These are phyloP conservation scores for Tryphoninae sp. DNA, from an alignment of 2,888 invertebrate genomes.

Conservation along the genomic window DNA sequence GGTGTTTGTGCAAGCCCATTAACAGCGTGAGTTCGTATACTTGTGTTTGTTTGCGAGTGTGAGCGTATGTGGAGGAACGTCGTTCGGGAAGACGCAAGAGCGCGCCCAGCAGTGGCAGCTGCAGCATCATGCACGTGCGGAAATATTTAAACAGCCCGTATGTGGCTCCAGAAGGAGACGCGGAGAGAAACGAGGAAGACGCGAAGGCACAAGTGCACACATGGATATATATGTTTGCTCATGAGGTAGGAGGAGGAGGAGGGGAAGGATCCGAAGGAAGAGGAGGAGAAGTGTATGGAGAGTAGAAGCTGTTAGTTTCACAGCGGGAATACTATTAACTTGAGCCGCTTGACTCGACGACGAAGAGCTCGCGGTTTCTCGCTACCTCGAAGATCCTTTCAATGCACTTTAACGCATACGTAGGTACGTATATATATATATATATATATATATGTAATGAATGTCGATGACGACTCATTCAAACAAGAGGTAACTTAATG, in stretches of 20 bases:
- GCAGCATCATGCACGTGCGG: slow-evolving; percentile 41
- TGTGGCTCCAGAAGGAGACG: slow-evolving; percentile 23
- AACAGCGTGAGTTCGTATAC: slow-evolving; percentile 25
- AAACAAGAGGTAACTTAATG: background rate
- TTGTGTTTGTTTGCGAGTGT: background rate
- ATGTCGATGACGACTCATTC: slow-evolving; percentile 19
- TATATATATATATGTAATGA: background rate
- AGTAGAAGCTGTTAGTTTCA: slow-evolving; percentile 40
- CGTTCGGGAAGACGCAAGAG: slow-evolving; percentile 27
- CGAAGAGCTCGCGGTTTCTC: slow-evolving; percentile 29
- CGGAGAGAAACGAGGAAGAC: slow-evolving; percentile 5
- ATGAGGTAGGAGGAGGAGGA: too few relatives aligned
- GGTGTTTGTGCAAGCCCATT: slow-evolving; percentile 36
- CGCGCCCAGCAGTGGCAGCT: slow-evolving; percentile 13
- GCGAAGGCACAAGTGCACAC: background rate
- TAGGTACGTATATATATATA: background rate
- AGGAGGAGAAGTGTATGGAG: slow-evolving; percentile 18
- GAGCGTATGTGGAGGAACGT: background rate
- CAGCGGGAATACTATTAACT: slow-evolving; percentile 50
- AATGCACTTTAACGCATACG: slow-evolving; percentile 23
- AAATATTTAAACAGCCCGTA: slow-evolving; percentile 47
- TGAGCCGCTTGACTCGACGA: slow-evolving; percentile 38
- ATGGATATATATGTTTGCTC: slow-evolving; percentile 2
- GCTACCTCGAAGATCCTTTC: slow-evolving; percentile 1
- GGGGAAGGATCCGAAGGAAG: too few relatives aligned